Evolutionary conservation across 2,113 vertebrate species (phyloP).

Genomic region (Nycticorax nycticorax): DNA sequence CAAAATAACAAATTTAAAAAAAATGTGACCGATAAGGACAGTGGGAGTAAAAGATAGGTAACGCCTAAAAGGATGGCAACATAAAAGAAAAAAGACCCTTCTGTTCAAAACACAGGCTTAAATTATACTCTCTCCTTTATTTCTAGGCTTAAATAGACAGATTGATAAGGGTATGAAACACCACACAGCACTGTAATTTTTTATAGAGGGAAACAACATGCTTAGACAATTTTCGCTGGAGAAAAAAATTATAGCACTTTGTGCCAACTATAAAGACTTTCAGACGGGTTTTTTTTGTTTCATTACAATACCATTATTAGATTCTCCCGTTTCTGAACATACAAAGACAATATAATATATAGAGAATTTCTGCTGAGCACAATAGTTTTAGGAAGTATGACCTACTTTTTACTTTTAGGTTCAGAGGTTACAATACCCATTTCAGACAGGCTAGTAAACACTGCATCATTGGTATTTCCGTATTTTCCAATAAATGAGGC

Average conservation of each 20-base stretch:
- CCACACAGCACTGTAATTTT: neutral
- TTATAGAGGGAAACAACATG: constrained; percentile 19
- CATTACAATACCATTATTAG: constrained; percentile 43
- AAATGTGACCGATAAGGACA: neutral
- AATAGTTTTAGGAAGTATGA: neutral
- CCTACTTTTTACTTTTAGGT: neutral
- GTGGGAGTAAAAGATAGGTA: neutral
- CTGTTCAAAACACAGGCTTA: constrained; percentile 12
- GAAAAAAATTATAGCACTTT: constrained; percentile 40
- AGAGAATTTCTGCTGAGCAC: neutral
- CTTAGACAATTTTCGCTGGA: constrained; percentile 7
- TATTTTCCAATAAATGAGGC: neutral
- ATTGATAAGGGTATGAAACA: constrained; percentile 16
- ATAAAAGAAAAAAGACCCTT: neutral
- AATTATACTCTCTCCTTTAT: constrained; percentile 26
- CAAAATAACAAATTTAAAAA: neutral
- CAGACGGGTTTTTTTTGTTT: constrained; percentile 14
- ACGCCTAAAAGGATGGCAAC: neutral
- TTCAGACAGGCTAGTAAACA: constrained; percentile 34
- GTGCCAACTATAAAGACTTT: constrained; percentile 25
- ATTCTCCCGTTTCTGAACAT: constrained; percentile 4
- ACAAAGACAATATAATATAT: constrained; percentile 42
- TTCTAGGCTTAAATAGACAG: constrained; percentile 28
- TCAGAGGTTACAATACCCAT: constrained; percentile 21
- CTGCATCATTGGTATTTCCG: neutral